Evolutionary conservation across 2,113 vertebrate genomes (phyloP), one percentile per base, ranked within the genome.

Genomic region (Neogobius melanostomus): DNA sequence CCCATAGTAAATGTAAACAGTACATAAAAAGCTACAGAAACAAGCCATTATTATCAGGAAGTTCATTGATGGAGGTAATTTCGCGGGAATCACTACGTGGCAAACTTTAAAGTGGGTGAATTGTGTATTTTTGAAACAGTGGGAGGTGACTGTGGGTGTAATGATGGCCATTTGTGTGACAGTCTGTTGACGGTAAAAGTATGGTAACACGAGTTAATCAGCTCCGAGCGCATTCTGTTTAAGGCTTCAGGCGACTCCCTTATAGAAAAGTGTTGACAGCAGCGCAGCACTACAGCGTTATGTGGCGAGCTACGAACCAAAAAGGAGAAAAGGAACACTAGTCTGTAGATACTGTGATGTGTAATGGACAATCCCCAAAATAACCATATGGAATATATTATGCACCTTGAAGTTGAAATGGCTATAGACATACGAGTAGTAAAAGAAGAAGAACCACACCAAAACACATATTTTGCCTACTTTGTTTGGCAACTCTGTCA

Each of bases 191-290:
- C 50, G 59, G 14, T 11, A 64, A 64, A 21, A 28, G 28, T 54
- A 76, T n/a, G 36, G 56, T 64, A 62, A 57, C 65, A 68, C 44
- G 59, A 71, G 43, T 64, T 69, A 76, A 81, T 82, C 56, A 68
- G 57, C 57, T 83, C 62, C 53, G 21, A 68, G 71, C 44, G 48
- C 52, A 53, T 16, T 62, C 50, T 44, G 14, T 71, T 72, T 65
- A 54, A 72, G 49, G 48, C 16, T 69, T 64, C 77, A 51, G 71
- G 51, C 66, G 7, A 54, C 51, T 53, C 66, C 67, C 82, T 84
- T 84, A 90, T 88, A 73, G 80, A 72, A 53, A 21, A 60, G 82
- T 84, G 82, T 85, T 80, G 88, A 91, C 79, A 86, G 81, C 64
- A 59, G 46, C 44, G 75, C 52, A 36, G 47, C 56, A 78, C 59